Evolutionary conservation across 2,797 vertebrate species (phyloP).

Genomic region (Vireo griseus): DNA sequence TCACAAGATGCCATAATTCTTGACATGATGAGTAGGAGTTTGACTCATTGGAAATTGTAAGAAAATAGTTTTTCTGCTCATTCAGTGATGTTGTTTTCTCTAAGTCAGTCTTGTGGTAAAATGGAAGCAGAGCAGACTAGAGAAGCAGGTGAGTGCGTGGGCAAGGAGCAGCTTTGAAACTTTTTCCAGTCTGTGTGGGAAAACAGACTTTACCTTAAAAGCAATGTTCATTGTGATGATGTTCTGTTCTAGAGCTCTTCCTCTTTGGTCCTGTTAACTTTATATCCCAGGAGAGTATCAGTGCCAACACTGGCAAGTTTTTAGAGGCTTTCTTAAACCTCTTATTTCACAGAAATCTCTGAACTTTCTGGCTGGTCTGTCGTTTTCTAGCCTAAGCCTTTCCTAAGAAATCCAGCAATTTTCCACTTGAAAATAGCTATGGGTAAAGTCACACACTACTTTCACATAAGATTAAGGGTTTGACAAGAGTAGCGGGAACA

Average conservation of each 20-base stretch:
- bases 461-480: constrained; percentile 46
- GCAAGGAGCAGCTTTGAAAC: neutral
- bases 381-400: neutral
- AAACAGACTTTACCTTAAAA: neutral
- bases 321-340: constrained; percentile 11
- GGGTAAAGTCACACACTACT: constrained; percentile 18
- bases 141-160: neutral
- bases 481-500: constrained; percentile 30
- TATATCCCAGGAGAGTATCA: neutral
- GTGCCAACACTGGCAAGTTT: neutral
- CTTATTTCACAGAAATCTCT: constrained; percentile 26
- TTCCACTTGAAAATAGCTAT: constrained; percentile 36
- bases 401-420: constrained; percentile 34
- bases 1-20: neutral
- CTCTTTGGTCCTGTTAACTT: neutral
- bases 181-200: neutral
- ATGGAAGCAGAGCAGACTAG: neutral
- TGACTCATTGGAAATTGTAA: neutral
- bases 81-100: neutral
- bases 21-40: accelerated
- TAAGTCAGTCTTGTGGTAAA: neutral
- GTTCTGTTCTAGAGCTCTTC: neutral
- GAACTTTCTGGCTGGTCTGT: neutral
- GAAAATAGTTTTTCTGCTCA: neutral
- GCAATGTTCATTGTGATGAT: neutral